Percentiles rank a stretch among this genome's conserved stretches.
Evolutionary conservation across 2,113 vertebrate genomes (phyloP).

Genomic region (Siniperca knerii): DNA sequence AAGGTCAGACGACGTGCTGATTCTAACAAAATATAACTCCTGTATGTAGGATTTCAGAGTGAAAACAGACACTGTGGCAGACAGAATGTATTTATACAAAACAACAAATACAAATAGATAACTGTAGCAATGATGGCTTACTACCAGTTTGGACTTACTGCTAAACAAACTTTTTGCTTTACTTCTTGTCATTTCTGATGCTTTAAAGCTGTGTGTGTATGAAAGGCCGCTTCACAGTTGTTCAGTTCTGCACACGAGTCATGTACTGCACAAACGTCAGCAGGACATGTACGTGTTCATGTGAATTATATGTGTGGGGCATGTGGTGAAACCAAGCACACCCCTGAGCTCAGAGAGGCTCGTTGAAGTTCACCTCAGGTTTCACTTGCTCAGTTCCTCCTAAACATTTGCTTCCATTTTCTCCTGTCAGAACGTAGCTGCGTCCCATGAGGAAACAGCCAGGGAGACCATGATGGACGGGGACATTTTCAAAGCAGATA

Average conservation of each 20-base stretch:
- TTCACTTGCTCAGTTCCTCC: conserved; percentile 63
- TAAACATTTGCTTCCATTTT: conserved; percentile 61
- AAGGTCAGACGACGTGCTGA: background rate
- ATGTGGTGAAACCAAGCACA: conserved; percentile 65
- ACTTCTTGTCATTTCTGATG: background rate
- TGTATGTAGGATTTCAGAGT: background rate
- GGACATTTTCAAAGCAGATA: conserved; percentile 90
- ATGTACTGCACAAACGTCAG: conserved; percentile 21
- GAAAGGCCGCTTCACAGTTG: conserved; percentile 10
- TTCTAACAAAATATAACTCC: background rate
- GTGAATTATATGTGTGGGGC: conserved; percentile 66
- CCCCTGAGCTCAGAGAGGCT: conserved; percentile 45
- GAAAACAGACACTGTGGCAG: background rate
- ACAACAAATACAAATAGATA: background rate
- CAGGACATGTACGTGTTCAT: conserved; percentile 67
- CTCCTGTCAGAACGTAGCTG: conserved; percentile 67
- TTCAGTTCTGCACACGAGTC: conserved; percentile 1
- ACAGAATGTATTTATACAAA: background rate
- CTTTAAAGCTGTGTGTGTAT: background rate
- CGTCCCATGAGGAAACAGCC: conserved; percentile 52
- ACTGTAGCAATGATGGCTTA: background rate
- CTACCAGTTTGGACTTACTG: background rate
- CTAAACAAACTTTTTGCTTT: background rate
- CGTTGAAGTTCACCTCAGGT: conserved; percentile 59
- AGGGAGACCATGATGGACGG: conserved; percentile 83